Percentiles rank a stretch among this genome's conserved stretches.
Conservation (phyloP, 2,888 invertebrate species). For the Cosmia trapezina region DNA sequence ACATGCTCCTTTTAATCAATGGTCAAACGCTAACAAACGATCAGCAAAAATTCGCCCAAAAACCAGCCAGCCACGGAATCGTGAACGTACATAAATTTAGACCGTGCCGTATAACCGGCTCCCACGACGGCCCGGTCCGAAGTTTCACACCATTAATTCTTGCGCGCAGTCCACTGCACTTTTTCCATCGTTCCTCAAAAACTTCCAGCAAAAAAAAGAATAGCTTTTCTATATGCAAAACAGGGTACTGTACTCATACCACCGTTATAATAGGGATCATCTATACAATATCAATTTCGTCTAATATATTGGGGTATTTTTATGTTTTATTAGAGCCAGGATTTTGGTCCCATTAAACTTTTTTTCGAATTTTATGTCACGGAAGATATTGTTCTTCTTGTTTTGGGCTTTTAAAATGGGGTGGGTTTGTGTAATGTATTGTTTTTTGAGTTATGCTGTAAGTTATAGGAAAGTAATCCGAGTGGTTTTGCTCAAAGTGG, state of each 20-base stretch:
- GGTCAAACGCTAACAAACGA: conserved; percentile 49
- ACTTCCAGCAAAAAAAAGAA: conserved; percentile 65
- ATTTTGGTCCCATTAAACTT: conserved; percentile 86
- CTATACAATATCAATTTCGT: conserved; percentile 82
- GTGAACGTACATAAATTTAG: conserved; percentile 85
- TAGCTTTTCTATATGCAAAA: conserved; percentile 87
- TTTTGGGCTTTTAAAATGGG: conserved; percentile 68
- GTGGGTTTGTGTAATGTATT: conserved; percentile 63
- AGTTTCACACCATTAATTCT: conserved; percentile 89
- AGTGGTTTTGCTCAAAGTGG: conserved; percentile 16
- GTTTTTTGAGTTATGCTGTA: conserved; percentile 63
- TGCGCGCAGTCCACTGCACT: conserved; percentile 85
- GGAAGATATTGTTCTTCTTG: conserved; percentile 85
- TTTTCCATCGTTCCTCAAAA: conserved; percentile 75
- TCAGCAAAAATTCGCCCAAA: conserved; percentile 60
- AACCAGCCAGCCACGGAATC: conserved; percentile 64
- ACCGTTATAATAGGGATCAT: conserved; percentile 86
- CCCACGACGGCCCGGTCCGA: conserved; percentile 70
- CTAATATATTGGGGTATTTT: conserved; percentile 86
- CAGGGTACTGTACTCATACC: conserved; percentile 74
- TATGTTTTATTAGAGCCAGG: conserved; percentile 86
- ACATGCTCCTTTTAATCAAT: conserved; percentile 58
- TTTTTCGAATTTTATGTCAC: conserved; percentile 88
- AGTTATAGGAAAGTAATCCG: conserved; percentile 61
- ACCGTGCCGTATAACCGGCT: conserved; percentile 65